A percentile compares a stretch with the other conserved stretches of the same genome.
Evolutionary conservation across 2,888 invertebrate species (phyloP).

Genomic region (Thumatha senex): DNA sequence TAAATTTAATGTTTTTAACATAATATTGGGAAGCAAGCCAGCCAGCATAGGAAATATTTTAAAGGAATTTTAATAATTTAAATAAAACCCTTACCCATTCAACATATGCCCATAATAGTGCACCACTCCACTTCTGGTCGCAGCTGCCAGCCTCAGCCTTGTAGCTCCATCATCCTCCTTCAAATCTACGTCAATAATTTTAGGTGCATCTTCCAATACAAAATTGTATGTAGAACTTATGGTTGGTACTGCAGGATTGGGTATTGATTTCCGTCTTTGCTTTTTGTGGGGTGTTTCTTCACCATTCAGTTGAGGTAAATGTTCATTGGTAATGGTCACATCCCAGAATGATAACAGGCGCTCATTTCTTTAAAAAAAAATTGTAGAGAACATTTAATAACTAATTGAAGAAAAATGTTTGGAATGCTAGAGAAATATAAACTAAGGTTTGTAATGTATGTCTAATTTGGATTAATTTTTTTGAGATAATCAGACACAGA

Average conservation of each 20-base stretch:
- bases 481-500: no score
- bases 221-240: conserved; percentile 76
- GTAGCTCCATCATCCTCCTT: conserved; percentile 77
- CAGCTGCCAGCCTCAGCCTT: conserved; percentile 76
- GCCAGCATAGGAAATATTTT: no score
- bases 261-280: conserved; percentile 59
- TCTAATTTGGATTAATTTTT: no score
- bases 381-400: neutral
- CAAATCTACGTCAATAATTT: conserved; percentile 71
- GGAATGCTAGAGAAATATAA: no score
- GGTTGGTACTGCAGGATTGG: conserved; percentile 25
- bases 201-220: conserved; percentile 88
- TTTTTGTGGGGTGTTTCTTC: conserved; percentile 64
- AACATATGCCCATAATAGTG: conserved; percentile 90
- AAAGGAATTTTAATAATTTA: no score
- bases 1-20: no score
- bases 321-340: conserved; percentile 61
- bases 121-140: conserved; percentile 90
- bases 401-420: no score
- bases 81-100: conserved; percentile 84
- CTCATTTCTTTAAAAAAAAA: conserved; percentile 58
- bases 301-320: conserved; percentile 55
- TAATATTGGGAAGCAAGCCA: no score
- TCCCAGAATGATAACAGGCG: conserved; percentile 77
- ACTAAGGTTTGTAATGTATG: no score